phyloP scores from a whole-genome alignment of 2,113 vertebrate genomes.

The Callospermophilus lateralis region DNA sequence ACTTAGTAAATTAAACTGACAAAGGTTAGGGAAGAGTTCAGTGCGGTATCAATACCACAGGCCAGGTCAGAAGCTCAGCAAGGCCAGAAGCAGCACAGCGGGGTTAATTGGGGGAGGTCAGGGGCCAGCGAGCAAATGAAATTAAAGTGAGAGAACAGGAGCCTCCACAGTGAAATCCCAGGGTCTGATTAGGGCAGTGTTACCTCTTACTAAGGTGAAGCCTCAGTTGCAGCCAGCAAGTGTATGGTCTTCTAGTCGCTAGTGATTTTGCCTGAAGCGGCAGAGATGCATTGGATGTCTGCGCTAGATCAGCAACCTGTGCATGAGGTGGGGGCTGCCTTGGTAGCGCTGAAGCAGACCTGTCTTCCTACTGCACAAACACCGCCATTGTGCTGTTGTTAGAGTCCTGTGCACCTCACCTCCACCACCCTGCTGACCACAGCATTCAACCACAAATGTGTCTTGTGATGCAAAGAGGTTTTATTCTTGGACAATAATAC shows the following conservation, averaged over 20 bases:
- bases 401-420: background rate
- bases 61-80: constrained; percentile 86
- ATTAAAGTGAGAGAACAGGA: constrained; percentile 81
- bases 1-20: constrained; percentile 90
- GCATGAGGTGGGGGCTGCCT: background rate
- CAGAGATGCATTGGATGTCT: background rate
- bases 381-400: rapidly evolving
- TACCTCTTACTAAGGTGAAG: constrained; percentile 17
- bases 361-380: background rate
- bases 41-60: constrained; percentile 80
- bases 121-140: constrained; percentile 86
- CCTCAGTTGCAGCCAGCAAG: constrained; percentile 18
- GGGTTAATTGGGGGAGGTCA: constrained; percentile 70
- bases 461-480: background rate
- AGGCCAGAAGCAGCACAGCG: constrained; percentile 87
- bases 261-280: background rate
- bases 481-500: background rate
- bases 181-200: constrained; percentile 70
- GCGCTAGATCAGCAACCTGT: background rate
- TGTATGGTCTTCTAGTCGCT: constrained; percentile 17
- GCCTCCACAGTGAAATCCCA: constrained; percentile 11
- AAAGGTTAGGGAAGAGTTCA: constrained; percentile 87
- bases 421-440: background rate
- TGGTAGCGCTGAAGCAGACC: background rate
- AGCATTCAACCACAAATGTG: background rate